Percentiles rank a stretch among this genome's conserved stretches.
phyloP scores from a whole-genome alignment of 2,888 invertebrate species.

The Elmis aenea region DNA sequence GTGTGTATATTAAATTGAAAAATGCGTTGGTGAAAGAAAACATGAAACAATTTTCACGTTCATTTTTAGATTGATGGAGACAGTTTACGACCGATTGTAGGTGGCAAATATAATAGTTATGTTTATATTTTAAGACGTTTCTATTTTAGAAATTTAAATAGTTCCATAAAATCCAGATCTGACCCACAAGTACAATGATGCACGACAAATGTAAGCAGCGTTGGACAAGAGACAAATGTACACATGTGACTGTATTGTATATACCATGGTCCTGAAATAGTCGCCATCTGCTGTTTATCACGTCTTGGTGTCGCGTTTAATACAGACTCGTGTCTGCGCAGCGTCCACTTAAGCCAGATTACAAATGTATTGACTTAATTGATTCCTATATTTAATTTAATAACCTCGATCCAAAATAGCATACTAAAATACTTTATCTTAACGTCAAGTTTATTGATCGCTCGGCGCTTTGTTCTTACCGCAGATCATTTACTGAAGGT shows the following conservation, averaged over 20 bases:
- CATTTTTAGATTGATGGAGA: no score
- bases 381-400: constrained; percentile 31
- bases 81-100: no score
- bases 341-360: constrained; percentile 27
- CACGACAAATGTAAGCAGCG: constrained; percentile 20
- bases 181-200: constrained; percentile 12
- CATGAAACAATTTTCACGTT: no score
- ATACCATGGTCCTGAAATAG: constrained; percentile 34
- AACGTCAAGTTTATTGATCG: no score
- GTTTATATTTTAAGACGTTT: no score
- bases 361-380: constrained; percentile 28
- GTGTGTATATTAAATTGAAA: no score
- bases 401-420: constrained; percentile 26
- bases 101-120: no score
- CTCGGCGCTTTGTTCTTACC: no score
- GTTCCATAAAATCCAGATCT: constrained; percentile 16
- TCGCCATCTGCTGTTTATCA: constrained; percentile 33
- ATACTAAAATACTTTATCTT: constrained; percentile 13
- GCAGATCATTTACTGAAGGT: no score
- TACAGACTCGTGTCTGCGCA: constrained; percentile 24
- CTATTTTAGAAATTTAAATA: constrained; percentile 16
- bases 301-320: constrained; percentile 29
- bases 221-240: constrained; percentile 29
- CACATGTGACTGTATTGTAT: constrained; percentile 34
- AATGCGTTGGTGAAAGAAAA: no score